Conservation (phyloP, 2,113 vertebrate genomes). For the Thinocorus orbignyianus region DNA sequence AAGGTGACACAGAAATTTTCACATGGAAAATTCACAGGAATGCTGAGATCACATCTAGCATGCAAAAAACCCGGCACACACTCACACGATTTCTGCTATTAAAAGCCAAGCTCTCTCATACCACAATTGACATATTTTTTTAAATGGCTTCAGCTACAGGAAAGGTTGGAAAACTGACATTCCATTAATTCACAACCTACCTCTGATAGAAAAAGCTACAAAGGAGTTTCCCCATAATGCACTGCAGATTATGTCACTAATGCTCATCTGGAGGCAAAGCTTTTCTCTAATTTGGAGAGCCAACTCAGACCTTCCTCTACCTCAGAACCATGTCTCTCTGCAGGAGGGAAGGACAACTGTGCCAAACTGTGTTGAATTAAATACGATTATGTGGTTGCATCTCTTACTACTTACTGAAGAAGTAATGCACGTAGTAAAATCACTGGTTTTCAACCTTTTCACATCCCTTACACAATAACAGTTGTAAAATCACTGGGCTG, state of each 20-base stretch:
- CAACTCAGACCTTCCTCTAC: conserved; percentile 27
- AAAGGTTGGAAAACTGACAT: not conserved
- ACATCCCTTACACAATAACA: not conserved
- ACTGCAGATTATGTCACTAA: not conserved
- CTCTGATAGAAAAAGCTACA: not conserved
- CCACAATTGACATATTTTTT: not conserved
- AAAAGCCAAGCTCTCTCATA: not conserved
- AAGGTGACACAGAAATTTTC: conserved; percentile 14
- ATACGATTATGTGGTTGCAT: conserved; percentile 20
- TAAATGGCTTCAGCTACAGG: not conserved
- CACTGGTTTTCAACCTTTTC: not conserved
- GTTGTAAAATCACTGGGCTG: not conserved
- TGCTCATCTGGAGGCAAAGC: not conserved
- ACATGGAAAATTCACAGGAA: conserved; percentile 19
- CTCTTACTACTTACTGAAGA: not conserved
- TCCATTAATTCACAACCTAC: not conserved
- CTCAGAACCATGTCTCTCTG: conserved; percentile 26
- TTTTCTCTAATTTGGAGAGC: not conserved
- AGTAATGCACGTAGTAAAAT: not conserved
- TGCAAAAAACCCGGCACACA: not conserved
- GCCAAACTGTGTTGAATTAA: conserved; percentile 54
- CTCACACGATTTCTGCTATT: not conserved
- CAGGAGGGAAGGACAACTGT: conserved; percentile 7
- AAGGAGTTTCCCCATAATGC: not conserved
- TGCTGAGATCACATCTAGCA: not conserved